Conservation (phyloP, 2,888 invertebrate genomes). For the Heliconius ismenius region DNA sequence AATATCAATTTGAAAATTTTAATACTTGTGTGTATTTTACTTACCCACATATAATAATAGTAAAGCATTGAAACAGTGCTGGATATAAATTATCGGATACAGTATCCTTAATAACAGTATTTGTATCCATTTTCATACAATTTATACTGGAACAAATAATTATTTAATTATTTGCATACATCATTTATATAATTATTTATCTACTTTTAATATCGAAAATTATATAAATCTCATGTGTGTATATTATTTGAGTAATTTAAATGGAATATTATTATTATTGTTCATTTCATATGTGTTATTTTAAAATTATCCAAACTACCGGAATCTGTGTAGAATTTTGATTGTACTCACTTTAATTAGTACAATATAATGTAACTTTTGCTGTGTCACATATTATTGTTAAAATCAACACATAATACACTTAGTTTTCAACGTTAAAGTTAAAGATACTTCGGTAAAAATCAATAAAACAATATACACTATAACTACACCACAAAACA, state of each 20-base stretch:
- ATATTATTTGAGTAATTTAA: too few relatives aligned
- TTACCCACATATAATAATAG: slow-evolving; percentile 94
- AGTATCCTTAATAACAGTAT: slow-evolving; percentile 53
- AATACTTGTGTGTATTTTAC: slow-evolving; percentile 46
- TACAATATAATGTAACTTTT: background rate
- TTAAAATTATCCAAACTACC: too few relatives aligned
- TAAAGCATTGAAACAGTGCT: slow-evolving; percentile 95
- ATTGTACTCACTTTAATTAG: background rate
- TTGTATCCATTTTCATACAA: slow-evolving; percentile 49
- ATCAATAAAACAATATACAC: slow-evolving; percentile 10
- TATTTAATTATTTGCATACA: too few relatives aligned
- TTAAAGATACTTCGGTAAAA: slow-evolving; percentile 11
- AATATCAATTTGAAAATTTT: background rate
- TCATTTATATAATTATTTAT: background rate
- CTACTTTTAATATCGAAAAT: background rate
- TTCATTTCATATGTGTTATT: too few relatives aligned
- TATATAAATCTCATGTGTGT: too few relatives aligned
- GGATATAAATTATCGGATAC: slow-evolving; percentile 92
- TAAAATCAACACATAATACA: background rate
- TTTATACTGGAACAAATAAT: background rate
- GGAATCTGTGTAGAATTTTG: background rate
- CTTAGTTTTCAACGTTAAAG: background rate
- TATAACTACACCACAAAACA: background rate
- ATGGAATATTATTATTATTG: too few relatives aligned
- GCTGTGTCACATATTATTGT: background rate